phyloP scores from a whole-genome alignment of 2,113 vertebrate species.

The Haliaeetus leucogaster region DNA sequence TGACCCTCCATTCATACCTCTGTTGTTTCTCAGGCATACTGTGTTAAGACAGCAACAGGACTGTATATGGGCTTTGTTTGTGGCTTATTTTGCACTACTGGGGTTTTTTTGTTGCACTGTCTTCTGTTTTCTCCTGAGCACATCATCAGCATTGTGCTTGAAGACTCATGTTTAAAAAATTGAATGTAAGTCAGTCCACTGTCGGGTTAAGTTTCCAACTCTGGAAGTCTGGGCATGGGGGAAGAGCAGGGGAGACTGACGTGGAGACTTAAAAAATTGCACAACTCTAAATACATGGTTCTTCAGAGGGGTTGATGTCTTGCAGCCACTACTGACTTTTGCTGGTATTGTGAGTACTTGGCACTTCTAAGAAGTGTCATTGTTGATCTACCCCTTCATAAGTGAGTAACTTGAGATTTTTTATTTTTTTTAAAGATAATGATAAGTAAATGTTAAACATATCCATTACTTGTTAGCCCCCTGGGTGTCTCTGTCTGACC shows the following conservation, averaged over 20 bases:
- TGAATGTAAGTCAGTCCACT: not conserved
- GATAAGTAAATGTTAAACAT: not conserved
- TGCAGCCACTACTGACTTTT: not conserved
- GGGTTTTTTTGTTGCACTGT: not conserved
- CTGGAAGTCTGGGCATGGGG: accelerated
- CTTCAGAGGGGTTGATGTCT: not conserved
- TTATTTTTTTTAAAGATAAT: not conserved
- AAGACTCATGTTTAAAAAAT: not conserved
- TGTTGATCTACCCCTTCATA: not conserved
- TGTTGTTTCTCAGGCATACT: not conserved
- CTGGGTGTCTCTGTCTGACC: not conserved
- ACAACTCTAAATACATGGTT: not conserved
- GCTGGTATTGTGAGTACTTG: not conserved
- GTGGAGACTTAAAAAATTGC: not conserved
- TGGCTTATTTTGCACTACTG: not conserved
- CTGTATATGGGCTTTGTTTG: not conserved
- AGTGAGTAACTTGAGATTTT: not conserved
- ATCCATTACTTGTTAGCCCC: not conserved
- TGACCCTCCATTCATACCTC: not conserved
- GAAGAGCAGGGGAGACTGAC: not conserved
- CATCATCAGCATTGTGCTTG: not conserved
- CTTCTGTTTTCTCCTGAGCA: not conserved
- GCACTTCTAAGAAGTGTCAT: not conserved
- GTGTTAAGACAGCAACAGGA: not conserved
- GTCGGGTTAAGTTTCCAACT: not conserved